phyloP scores from a whole-genome alignment of 2,797 vertebrate genomes.

The Molossus alvarezi region DNA sequence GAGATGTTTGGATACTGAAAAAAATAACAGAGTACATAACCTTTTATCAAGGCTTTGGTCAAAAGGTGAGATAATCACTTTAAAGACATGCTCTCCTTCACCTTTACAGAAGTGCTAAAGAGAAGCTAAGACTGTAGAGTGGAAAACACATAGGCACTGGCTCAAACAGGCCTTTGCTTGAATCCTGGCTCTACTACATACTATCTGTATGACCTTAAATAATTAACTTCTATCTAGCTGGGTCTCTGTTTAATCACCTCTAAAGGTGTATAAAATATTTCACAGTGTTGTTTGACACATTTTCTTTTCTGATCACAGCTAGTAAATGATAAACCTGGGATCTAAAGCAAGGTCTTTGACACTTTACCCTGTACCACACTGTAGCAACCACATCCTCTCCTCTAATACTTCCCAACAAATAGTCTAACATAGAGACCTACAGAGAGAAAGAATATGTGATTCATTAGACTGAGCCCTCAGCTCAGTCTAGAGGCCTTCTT shows the following conservation, averaged over 20 bases:
- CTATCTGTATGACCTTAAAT: neutral
- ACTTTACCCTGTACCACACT: neutral
- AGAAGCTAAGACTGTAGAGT: neutral
- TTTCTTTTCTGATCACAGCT: neutral
- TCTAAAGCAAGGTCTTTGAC: neutral
- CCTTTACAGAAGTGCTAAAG: slow-evolving; percentile 21
- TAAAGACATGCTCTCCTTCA: slow-evolving; percentile 9
- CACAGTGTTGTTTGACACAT: slow-evolving; percentile 14
- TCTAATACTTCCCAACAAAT: slow-evolving; percentile 5
- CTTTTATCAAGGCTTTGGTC: slow-evolving; percentile 31
- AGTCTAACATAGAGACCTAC: slow-evolving; percentile 37
- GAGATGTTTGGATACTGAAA: neutral
- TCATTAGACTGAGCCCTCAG: neutral
- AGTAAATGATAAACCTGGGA: slow-evolving; percentile 28
- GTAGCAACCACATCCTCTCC: neutral
- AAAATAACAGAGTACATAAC: slow-evolving; percentile 7
- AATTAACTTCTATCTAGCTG: neutral
- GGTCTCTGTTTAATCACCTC: slow-evolving; percentile 36
- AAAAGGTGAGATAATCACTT: slow-evolving; percentile 47
- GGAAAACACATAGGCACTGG: neutral
- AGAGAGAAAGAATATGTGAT: slow-evolving; percentile 7
- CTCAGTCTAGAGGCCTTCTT: slow-evolving; percentile 6
- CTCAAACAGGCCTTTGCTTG: slow-evolving; percentile 19
- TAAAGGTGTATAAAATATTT: slow-evolving; percentile 27
- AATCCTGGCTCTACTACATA: slow-evolving; percentile 32